These are phyloP conservation scores for Bimastos eiseni DNA, from an alignment of 2,888 invertebrate species.

Conservation along the genomic window DNA sequence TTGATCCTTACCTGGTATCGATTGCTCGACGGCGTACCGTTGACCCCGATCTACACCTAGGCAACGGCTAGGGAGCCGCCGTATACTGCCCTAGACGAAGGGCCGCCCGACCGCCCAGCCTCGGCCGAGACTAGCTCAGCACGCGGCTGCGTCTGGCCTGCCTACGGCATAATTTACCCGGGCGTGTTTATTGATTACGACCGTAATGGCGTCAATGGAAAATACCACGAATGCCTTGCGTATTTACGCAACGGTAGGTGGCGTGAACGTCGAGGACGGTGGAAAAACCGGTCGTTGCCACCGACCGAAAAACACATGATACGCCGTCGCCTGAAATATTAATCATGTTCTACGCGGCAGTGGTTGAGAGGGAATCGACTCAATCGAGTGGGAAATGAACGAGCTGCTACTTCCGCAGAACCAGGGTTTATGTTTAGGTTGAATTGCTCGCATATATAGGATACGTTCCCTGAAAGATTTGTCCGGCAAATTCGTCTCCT, in stretches of 20 bases:
- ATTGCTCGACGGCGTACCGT: neutral
- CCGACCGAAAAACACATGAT: neutral
- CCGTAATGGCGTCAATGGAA: slow-evolving; percentile 20
- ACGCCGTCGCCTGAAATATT: neutral
- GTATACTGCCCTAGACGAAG: neutral
- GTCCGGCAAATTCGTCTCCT: neutral
- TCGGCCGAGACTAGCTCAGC: neutral
- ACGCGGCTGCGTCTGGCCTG: neutral
- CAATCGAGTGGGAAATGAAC: neutral
- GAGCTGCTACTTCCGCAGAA: neutral
- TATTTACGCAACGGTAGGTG: neutral
- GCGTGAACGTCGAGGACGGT: neutral
- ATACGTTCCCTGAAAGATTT: neutral
- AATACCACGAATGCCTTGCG: neutral
- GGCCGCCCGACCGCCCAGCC: neutral
- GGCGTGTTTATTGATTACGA: slow-evolving; percentile 13
- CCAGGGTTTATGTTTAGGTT: neutral
- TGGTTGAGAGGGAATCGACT: too few species aligned
- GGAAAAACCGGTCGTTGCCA: slow-evolving; percentile 6
- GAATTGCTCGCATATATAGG: neutral
- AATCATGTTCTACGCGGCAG: neutral
- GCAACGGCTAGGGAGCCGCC: neutral
- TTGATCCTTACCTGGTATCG: slow-evolving; percentile 21
- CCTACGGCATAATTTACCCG: neutral
- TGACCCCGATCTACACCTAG: neutral